Base-by-base conservation (phyloP, 37 sponge, comb jelly and placozoan species). In the Agelas oroides region DNA sequence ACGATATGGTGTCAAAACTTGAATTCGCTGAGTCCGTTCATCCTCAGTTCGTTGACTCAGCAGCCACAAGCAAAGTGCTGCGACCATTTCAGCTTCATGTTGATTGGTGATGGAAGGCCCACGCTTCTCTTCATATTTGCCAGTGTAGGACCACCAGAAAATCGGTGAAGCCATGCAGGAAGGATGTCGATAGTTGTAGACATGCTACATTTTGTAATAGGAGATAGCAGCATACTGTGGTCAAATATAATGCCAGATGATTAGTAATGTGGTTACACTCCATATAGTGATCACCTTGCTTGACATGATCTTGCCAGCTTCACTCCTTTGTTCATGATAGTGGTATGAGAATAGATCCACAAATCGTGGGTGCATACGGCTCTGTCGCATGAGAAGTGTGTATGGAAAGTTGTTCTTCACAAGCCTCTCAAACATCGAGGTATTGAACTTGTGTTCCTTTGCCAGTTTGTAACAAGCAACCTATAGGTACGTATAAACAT, bases 1-100 rank as follows among this genome's bases (percentile, higher is more conserved):
- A 38, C 83, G 34, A 56, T 83, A 83, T 17, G 83, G 83, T 60
- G 83, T 73, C 63, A 83, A 40, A n/a, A 83, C 32, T 27, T 73
- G 41, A 37, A 83, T 38, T 14, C 59, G n/a, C 11, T 17, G 16
- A 5, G 34, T 52, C 37, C 38, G 40, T 21, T 19, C 46, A 46
- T 46, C 46, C 14, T 0, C 17, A 31, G 46, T 38, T 20, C 63
- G 38, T 28, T 73, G 21, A 63, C 83, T 71, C 46, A 73, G 39
- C 30, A 83, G 24, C 83, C 83, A 83, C 62, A 46, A 61, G 63
- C 64, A 73, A 30, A 70, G 71, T 37, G 41, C n/a, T 30, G 59
- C 83, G 36, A 60, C 83, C 83, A 83, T 83, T 37, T 73, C 41
- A 31, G 59, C 74, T 40, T 83, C 83, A 18, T 59, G 59, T 0